Evolutionary conservation across 2,888 invertebrate species (phyloP).

Genomic region (Drosophila sordidula): DNA sequence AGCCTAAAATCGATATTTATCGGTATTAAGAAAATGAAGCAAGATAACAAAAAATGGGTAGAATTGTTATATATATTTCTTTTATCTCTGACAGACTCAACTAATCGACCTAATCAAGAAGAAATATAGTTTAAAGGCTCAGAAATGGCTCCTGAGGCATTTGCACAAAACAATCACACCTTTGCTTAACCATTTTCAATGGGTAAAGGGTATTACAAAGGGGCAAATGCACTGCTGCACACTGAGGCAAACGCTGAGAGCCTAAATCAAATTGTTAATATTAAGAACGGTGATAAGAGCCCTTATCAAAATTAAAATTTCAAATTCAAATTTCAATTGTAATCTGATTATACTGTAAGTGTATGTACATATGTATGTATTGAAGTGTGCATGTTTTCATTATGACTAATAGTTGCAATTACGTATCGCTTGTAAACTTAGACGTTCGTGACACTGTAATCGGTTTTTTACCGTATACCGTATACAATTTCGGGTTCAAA

Average conservation of each 20-base stretch:
- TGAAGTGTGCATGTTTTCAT: background rate
- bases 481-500: background rate
- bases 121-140: too few species aligned
- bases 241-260: conserved; percentile 7
- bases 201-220: too few species aligned
- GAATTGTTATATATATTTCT: too few species aligned
- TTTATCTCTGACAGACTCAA: too few species aligned
- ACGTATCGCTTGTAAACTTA: conserved; percentile 3
- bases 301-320: conserved; percentile 2
- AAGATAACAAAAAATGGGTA: too few species aligned
- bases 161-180: too few species aligned
- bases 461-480: background rate
- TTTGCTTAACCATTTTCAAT: too few species aligned
- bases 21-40: too few species aligned
- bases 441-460: background rate
- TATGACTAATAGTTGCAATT: conserved; percentile 11
- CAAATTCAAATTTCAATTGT: conserved; percentile 7
- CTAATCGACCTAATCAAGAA: too few species aligned
- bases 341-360: conserved; percentile 3
- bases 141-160: too few species aligned
- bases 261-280: background rate
- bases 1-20: too few species aligned
- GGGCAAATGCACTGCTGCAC: conserved; percentile 18
- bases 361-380: too few species aligned
- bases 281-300: background rate